Percentiles rank a stretch among this genome's conserved stretches.
These are phyloP conservation scores for Meteorus colon DNA, from an alignment of 2,888 invertebrate species.

Conservation along the genomic window DNA sequence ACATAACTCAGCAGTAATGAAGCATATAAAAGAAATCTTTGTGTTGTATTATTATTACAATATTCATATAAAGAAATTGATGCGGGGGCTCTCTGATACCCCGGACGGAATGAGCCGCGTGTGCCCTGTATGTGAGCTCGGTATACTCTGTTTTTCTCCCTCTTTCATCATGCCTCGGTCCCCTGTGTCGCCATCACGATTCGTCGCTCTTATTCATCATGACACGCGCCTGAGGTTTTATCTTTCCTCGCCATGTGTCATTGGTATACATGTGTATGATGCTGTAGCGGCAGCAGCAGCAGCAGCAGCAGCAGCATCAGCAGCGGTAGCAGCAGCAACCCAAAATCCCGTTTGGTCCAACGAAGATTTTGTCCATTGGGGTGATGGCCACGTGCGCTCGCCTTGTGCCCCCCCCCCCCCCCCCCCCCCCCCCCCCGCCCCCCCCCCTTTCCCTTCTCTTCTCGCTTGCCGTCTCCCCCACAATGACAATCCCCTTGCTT, in stretches of 20 bases:
- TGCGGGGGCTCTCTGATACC: conserved; percentile 14
- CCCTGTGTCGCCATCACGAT: conserved; percentile 58
- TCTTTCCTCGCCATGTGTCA: conserved; percentile 64
- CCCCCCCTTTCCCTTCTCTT: no score
- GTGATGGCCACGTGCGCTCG: conserved; percentile 40
- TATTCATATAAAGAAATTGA: conserved; percentile 28
- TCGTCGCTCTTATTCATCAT: conserved; percentile 57
- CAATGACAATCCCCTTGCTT: conserved; percentile 29
- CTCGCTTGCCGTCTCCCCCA: no score
- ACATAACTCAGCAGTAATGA: conserved; percentile 8
- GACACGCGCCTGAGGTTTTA: conserved; percentile 64
- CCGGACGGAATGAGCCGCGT: conserved; percentile 25
- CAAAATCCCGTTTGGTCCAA: conserved; percentile 31
- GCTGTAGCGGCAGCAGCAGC: not conserved
- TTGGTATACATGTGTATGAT: conserved; percentile 33
- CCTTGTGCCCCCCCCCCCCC: not conserved
- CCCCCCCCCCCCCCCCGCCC: no score
- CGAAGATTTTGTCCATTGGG: conserved; percentile 28
- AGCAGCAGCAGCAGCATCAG: not conserved
- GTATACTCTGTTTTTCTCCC: not conserved
- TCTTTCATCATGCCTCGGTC: conserved; percentile 33
- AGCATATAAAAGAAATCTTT: conserved; percentile 14
- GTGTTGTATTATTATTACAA: conserved; percentile 32
- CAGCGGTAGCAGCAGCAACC: not conserved
- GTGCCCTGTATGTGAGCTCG: not conserved